phyloP scores from a whole-genome alignment of 2,888 invertebrate species.

The Megamerina dolium region DNA sequence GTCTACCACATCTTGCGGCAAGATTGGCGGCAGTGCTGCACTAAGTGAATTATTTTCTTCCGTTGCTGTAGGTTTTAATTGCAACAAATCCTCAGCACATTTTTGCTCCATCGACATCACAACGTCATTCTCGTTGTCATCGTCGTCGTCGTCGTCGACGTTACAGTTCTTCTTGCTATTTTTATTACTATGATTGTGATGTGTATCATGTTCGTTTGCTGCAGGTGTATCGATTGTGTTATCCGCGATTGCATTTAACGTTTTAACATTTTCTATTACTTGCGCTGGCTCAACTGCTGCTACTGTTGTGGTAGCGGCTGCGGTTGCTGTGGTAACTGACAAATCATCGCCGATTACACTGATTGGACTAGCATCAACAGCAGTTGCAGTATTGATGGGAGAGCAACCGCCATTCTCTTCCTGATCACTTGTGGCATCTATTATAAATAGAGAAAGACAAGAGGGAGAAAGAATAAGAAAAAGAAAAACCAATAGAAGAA shows the following conservation, averaged over 20 bases:
- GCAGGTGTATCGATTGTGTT: constrained; percentile 13
- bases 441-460: constrained; percentile 13
- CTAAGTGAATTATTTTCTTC: constrained; percentile 13
- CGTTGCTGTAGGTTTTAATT: constrained; percentile 2
- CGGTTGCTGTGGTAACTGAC: constrained; percentile 15
- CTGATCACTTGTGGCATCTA: constrained; percentile 45
- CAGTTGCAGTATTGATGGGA: constrained; percentile 33
- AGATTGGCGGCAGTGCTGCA: constrained; percentile 27
- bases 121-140: no score
- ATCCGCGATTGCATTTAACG: constrained; percentile 18
- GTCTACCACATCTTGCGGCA: constrained; percentile 28
- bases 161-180: constrained; percentile 19
- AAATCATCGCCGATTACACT: constrained; percentile 14
- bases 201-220: constrained; percentile 21
- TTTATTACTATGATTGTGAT: constrained; percentile 28
- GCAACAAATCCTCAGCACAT: constrained; percentile 8
- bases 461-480: constrained; percentile 7
- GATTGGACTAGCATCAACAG: constrained; percentile 18
- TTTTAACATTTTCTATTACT: constrained; percentile 10
- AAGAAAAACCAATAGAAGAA: background rate
- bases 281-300: constrained; percentile 21
- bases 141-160: no score
- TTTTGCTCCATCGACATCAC: constrained; percentile 18
- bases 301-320: constrained; percentile 19
- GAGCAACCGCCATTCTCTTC: constrained; percentile 48